Conservation (phyloP, 2,888 invertebrate species). For the Melangyna quadrimaculata region DNA sequence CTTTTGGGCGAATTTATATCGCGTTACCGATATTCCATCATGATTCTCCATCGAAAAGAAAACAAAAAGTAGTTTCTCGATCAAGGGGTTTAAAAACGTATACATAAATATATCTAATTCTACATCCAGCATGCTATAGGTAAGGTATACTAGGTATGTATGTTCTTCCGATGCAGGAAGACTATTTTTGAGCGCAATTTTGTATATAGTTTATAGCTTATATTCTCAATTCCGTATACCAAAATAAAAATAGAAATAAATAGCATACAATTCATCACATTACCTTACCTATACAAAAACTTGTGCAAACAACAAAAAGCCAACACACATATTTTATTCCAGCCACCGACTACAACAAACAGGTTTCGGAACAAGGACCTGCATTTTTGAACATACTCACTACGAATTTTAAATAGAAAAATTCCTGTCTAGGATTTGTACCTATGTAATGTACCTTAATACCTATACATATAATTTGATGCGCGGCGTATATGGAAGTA, state of each 20-base stretch:
- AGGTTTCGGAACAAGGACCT: constrained; percentile 68
- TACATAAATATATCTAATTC: not conserved
- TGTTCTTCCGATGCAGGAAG: not conserved
- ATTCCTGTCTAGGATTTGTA: constrained; percentile 57
- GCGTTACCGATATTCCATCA: not conserved
- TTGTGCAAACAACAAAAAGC: constrained; percentile 3
- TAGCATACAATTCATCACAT: constrained; percentile 33
- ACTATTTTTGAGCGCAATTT: constrained; percentile 37
- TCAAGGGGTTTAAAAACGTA: not conserved
- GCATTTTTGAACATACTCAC: constrained; percentile 58
- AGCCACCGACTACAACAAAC: not conserved
- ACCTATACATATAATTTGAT: not conserved
- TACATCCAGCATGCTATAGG: not conserved
- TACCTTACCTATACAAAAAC: constrained; percentile 27
- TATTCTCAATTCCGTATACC: constrained; percentile 7
- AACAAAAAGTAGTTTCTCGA: not conserved
- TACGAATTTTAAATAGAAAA: constrained; percentile 63
- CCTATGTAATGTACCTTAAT: not conserved
- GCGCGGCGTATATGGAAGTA: constrained; percentile 20
- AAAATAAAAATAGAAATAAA: constrained; percentile 25
- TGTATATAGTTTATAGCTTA: constrained; percentile 14
- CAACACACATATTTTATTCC: constrained; percentile 33
- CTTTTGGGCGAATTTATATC: not conserved
- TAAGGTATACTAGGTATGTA: too few relatives aligned
- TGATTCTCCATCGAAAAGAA: not conserved